Evolutionary conservation across 1,140 invertebrate species (phyloP).

Genomic region (Drosophila pachea): DNA sequence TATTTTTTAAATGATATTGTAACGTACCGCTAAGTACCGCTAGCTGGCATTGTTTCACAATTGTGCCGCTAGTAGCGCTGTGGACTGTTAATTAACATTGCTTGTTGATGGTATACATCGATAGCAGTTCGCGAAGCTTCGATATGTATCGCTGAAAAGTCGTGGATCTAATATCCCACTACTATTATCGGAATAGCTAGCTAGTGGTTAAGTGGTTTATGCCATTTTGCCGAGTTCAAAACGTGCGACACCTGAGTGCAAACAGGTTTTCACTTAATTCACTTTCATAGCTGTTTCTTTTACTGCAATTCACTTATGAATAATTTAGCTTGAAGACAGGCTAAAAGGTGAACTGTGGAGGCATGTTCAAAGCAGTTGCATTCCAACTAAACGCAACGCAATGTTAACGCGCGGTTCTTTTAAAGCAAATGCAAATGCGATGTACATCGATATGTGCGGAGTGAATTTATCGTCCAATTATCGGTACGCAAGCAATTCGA

Average conservation of each 20-base stretch:
- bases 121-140: neutral
- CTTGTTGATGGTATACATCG: neutral
- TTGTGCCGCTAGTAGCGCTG: constrained; percentile 13
- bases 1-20: neutral
- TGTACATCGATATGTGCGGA: constrained; percentile 1
- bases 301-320: no score
- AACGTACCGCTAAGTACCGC: neutral
- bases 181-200: neutral
- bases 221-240: no score
- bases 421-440: neutral
- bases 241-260: no score
- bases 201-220: no score
- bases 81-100: constrained; percentile 30
- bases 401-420: constrained; percentile 5
- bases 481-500: constrained; percentile 3
- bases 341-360: no score
- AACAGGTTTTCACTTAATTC: no score
- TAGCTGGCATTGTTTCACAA: constrained; percentile 6
- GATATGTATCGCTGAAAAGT: constrained; percentile 4
- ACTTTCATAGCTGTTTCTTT: no score
- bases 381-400: neutral
- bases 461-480: neutral
- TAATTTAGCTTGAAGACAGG: no score
- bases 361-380: neutral
- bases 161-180: neutral